Base-by-base conservation (phyloP, 1,140 invertebrate species). In the Agrilus planipennis region DNA sequence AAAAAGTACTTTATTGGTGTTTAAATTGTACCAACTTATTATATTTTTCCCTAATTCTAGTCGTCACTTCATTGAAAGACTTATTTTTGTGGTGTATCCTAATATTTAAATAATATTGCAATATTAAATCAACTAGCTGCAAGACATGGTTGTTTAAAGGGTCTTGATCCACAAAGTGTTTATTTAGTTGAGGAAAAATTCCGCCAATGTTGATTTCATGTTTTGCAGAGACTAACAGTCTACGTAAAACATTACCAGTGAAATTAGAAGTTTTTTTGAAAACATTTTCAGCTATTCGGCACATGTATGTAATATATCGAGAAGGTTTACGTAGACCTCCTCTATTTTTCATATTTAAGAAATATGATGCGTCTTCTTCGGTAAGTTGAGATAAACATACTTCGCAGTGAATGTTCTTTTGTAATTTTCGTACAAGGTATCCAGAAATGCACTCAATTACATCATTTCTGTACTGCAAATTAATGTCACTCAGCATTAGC, bases 51-150 rank as follows among this genome's bases (percentile, higher is more conserved):
- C 23, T 27, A 27, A 27, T 27, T 12, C 23, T 27, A 27, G 7
- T 27, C 23, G 7, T 12, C 23, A 7, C 12, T 12, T 27, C 23
- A 9, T 7, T 9, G 7, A 12, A 7, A 7, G 12, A 12, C 12
- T 27, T 27, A 9, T 7, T 12, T 9, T 9, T 9, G 20, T 44
- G 20, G 18, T 44, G 28, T 9, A 44, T 19, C 12, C 42, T 39
- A n/a, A 44, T 30, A 17, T 39, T 39, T 15, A 44, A 30, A 39
- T 44, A 44, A 29, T 7, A 12, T 31, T 39, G 25, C 19, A 44
- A 22, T 10, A 44, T 39, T 7, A 44, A n/a, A 17, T 39, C 36
- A 10, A 35, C 20, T 16, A 45, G 15, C n/a, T 34, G 18, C 7
- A 28, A 10, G 4, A 7, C 6, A 43, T 45, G 43, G 11, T 27